A percentile compares a stretch with the other conserved stretches of the same genome.
phyloP scores from a whole-genome alignment of 1,140 invertebrate species.

The Drosophila albomicans region DNA sequence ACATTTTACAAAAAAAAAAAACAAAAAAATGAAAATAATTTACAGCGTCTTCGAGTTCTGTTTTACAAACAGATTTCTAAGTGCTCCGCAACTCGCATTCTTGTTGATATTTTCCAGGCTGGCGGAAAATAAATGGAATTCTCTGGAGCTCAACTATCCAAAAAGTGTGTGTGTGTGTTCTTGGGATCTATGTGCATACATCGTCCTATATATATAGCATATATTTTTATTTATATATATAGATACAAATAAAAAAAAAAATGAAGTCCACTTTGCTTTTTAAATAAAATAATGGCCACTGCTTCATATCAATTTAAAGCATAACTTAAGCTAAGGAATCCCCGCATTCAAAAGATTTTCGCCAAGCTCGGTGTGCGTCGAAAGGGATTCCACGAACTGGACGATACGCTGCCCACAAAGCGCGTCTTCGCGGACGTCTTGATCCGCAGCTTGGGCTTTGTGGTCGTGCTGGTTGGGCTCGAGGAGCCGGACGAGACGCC shows the following conservation, averaged over 20 bases:
- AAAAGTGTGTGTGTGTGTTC: neutral
- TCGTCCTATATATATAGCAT: neutral
- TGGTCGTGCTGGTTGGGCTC: conserved; percentile 75
- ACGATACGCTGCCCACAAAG: conserved; percentile 77
- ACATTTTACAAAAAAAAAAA: neutral
- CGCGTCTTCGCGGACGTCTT: conserved; percentile 70
- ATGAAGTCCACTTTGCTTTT: conserved; percentile 40
- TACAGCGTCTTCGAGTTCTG: conserved; percentile 7
- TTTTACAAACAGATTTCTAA: conserved; percentile 1
- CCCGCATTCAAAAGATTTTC: conserved; percentile 72
- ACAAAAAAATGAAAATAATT: neutral
- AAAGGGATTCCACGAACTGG: conserved; percentile 83
- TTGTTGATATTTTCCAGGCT: conserved; percentile 39
- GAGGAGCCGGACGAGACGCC: conserved; percentile 82
- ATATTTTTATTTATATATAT: conserved; percentile 11
- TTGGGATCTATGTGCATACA: neutral
- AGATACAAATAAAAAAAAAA: conserved; percentile 18
- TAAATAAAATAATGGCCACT: conserved; percentile 51
- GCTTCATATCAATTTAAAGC: conserved; percentile 34
- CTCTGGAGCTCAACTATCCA: neutral
- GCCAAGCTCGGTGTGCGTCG: conserved; percentile 81
- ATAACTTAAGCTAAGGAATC: conserved; percentile 45
- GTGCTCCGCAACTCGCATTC: conserved; percentile 21
- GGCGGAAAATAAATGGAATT: conserved; percentile 42
- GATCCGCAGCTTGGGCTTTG: conserved; percentile 75